These are phyloP conservation scores for Trichomalopsis sarcophagae DNA, from an alignment of 1,140 invertebrate genomes.

Conservation along the genomic window DNA sequence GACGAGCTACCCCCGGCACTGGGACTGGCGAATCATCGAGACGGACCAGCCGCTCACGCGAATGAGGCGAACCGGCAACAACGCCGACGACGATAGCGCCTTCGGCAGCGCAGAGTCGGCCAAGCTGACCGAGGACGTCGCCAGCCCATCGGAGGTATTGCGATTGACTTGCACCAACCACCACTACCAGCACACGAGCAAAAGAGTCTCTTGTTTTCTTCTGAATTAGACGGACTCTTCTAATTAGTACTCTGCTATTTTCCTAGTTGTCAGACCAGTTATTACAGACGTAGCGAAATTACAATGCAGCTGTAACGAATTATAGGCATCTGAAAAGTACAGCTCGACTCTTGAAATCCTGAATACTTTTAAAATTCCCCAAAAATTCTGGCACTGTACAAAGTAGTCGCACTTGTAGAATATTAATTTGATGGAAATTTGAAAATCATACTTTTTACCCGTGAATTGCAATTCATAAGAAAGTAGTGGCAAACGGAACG, in stretches of 20 bases:
- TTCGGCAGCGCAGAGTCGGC: constrained; percentile 65
- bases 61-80: constrained; percentile 58
- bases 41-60: constrained; percentile 63
- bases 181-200: background rate
- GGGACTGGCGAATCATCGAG: constrained; percentile 84
- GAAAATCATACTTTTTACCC: background rate
- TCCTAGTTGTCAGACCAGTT: too few species aligned
- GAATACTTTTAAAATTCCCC: too few species aligned
- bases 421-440: too few species aligned
- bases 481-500: background rate
- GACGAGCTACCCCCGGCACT: constrained; percentile 79
- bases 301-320: too few species aligned
- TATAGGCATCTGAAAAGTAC: too few species aligned
- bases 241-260: too few species aligned
- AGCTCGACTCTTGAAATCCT: too few species aligned
- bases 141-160: constrained; percentile 44
- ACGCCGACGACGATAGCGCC: constrained; percentile 59
- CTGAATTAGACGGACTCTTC: background rate
- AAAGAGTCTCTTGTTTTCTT: constrained; percentile 40
- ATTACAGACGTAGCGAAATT: too few species aligned
- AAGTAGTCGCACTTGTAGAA: too few species aligned
- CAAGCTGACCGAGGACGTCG: constrained; percentile 36
- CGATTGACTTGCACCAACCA: background rate
- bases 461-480: constrained; percentile 26
- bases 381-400: too few species aligned